phyloP scores from a whole-genome alignment of 2,797 vertebrate genomes.

The Rhinogobio ventralis region DNA sequence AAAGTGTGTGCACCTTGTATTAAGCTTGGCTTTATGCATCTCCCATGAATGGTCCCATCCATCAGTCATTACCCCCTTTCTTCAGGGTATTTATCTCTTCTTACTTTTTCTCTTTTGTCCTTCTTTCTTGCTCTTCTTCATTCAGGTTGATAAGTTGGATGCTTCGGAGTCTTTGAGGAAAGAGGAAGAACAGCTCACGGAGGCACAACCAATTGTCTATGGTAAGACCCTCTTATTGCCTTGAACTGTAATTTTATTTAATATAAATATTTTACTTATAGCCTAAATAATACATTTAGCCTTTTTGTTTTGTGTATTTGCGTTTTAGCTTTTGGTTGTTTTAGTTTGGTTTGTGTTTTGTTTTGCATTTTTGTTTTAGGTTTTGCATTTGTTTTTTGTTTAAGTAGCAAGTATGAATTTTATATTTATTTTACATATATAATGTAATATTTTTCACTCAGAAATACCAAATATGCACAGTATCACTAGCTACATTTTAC shows the following conservation, averaged over 20 bases:
- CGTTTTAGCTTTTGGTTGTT: background rate
- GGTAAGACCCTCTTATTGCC: slow-evolving; percentile 76
- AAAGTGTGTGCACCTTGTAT: slow-evolving; percentile 68
- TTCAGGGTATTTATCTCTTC: slow-evolving; percentile 7
- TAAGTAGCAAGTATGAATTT: background rate
- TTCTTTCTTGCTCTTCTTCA: slow-evolving; percentile 52
- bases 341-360: too few species aligned
- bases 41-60: slow-evolving; percentile 85
- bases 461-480: background rate
- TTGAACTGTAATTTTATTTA: background rate
- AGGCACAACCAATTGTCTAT: slow-evolving; percentile 99
- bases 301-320: background rate
- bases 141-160: slow-evolving; percentile 96
- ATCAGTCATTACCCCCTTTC: slow-evolving; percentile 75
- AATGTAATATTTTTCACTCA: background rate
- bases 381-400: background rate
- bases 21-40: slow-evolving; percentile 79
- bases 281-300: background rate
- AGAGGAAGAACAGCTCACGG: slow-evolving; percentile 98
- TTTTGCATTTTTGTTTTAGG: background rate
- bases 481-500: background rate
- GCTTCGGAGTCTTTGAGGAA: slow-evolving; percentile 99
- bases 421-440: background rate
- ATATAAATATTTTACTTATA: background rate
- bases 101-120: slow-evolving; percentile 47